Percentiles rank a stretch among this genome's conserved stretches.
phyloP scores from a whole-genome alignment of 2,888 invertebrate species.

The Hirtodrosophila histrioides region DNA sequence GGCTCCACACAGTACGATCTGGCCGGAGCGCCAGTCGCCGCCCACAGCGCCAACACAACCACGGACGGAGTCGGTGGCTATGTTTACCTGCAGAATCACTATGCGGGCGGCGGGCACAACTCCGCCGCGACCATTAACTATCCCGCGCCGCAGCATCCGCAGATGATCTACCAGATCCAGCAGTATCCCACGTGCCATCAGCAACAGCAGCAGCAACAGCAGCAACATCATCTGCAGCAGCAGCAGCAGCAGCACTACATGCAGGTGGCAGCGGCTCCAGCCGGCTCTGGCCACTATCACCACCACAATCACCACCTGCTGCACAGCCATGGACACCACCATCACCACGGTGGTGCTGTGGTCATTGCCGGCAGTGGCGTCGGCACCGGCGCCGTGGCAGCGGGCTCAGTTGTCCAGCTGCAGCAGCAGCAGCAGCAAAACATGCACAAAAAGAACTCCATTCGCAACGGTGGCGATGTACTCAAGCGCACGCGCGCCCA shows the following conservation, averaged over 20 bases:
- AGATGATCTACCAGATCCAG: conserved; percentile 81
- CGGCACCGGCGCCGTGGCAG: conserved; percentile 74
- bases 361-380: conserved; percentile 83
- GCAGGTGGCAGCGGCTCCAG: conserved; percentile 51
- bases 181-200: conserved; percentile 84
- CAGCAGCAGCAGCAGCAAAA: conserved; percentile 77
- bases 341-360: conserved; percentile 83
- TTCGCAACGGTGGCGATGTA: conserved; percentile 87
- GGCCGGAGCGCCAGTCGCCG: conserved; percentile 62
- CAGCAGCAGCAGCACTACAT: conserved; percentile 65
- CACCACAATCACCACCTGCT: conserved; percentile 79
- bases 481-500: conserved; percentile 88
- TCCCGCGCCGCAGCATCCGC: conserved; percentile 77
- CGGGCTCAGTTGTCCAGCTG: conserved; percentile 38
- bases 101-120: conserved; percentile 76
- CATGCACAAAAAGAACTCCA: conserved; percentile 88
- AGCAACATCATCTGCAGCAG: conserved; percentile 55
- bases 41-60: conserved; percentile 70
- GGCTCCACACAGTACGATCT: conserved; percentile 83
- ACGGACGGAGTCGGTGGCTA: conserved; percentile 80
- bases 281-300: conserved; percentile 57
- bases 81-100: conserved; percentile 84
- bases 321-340: conserved; percentile 81
- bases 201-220: conserved; percentile 73
- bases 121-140: conserved; percentile 72